These are phyloP conservation scores for Pachyramphus minor DNA, from an alignment of 2,113 vertebrate genomes.

Conservation along the genomic window DNA sequence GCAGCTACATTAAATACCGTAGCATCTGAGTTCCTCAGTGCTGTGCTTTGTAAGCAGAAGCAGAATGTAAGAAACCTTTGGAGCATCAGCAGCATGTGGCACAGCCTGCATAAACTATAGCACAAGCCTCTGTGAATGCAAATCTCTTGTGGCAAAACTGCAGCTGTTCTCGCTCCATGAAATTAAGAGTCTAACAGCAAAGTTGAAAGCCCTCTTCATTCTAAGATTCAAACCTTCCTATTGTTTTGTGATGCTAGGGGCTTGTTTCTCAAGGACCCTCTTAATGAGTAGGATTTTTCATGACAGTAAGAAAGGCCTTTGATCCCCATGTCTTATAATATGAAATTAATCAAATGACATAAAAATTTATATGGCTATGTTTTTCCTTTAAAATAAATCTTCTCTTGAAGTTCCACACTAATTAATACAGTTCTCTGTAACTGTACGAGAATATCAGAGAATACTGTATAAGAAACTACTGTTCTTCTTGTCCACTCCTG, in stretches of 20 bases:
- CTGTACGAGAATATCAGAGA: not conserved
- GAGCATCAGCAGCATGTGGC: accelerated
- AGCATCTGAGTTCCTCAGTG: not conserved
- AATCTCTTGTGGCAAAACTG: not conserved
- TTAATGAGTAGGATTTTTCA: not conserved
- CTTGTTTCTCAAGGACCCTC: not conserved
- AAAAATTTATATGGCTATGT: not conserved
- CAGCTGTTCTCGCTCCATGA: accelerated
- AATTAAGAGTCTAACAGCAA: not conserved
- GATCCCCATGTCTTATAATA: not conserved
- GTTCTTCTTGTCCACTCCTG: not conserved
- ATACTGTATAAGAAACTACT: not conserved
- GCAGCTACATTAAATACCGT: constrained; percentile 1
- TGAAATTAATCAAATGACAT: not conserved
- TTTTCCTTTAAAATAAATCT: not conserved
- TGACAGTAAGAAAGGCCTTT: not conserved
- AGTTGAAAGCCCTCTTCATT: not conserved
- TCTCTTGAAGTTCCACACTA: not conserved
- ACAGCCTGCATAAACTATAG: not conserved
- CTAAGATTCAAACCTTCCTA: not conserved
- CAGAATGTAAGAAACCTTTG: not conserved
- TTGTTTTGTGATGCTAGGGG: not conserved
- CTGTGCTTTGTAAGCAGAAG: not conserved
- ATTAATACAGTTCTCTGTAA: not conserved
- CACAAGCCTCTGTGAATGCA: not conserved